phyloP scores from a whole-genome alignment of 2,888 invertebrate species.

The Drosophila neutralis region DNA sequence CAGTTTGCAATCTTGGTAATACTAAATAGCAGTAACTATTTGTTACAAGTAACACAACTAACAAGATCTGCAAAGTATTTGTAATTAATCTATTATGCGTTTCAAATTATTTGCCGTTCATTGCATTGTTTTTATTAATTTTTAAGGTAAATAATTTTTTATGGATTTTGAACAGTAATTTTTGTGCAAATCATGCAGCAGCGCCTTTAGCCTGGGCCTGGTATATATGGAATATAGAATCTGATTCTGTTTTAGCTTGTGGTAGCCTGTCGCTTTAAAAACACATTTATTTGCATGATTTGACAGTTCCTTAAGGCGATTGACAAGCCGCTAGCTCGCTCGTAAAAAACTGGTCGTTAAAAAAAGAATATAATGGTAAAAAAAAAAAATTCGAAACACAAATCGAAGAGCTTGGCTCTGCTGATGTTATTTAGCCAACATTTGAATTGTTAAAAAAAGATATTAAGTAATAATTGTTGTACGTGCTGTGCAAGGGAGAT shows the following conservation, averaged over 20 bases:
- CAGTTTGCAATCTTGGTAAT: neutral
- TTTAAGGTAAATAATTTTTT: conserved; percentile 21
- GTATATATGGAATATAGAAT: conserved; percentile 12
- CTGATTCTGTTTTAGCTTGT: conserved; percentile 19
- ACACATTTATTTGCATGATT: conserved; percentile 78
- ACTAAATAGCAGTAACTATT: neutral
- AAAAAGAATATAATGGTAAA: conserved; percentile 31
- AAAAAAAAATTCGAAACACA: conserved; percentile 26
- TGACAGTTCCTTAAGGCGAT: conserved; percentile 77
- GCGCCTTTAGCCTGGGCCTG: conserved; percentile 8
- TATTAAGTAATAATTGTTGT: conserved; percentile 66
- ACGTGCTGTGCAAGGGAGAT: conserved; percentile 42
- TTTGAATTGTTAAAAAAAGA: conserved; percentile 63
- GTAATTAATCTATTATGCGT: conserved; percentile 36
- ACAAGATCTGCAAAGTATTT: neutral
- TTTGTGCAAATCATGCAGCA: conserved; percentile 49
- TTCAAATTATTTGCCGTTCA: conserved; percentile 38
- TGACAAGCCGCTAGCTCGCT: conserved; percentile 55
- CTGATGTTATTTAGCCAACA: conserved; percentile 55
- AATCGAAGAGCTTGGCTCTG: conserved; percentile 4
- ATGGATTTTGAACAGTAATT: conserved; percentile 19
- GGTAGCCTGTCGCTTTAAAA: conserved; percentile 58
- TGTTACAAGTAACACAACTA: neutral
- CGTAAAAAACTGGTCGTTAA: conserved; percentile 57
- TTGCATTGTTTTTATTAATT: conserved; percentile 40